Evolutionary conservation across 2,888 invertebrate genomes (phyloP).

Genomic region (Ernsta delagoae): DNA sequence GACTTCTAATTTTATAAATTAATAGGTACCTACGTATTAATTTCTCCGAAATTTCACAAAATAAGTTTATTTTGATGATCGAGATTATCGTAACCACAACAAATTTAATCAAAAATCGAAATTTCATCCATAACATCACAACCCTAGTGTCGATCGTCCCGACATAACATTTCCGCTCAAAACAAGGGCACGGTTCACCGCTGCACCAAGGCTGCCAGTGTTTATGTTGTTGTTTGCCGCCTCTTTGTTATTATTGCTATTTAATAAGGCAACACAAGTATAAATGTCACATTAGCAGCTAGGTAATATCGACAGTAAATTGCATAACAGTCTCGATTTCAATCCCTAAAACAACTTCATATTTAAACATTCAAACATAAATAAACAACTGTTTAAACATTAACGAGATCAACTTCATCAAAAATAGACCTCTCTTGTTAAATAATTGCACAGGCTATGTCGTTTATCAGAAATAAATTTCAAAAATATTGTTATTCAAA

Average conservation of each 20-base stretch:
- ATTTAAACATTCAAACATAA: too few relatives aligned
- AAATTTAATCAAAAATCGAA: neutral
- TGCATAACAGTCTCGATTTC: too few relatives aligned
- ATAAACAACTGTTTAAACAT: neutral
- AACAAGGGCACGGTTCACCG: slow-evolving; percentile 39
- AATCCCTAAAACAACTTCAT: too few relatives aligned
- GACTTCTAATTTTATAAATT: too few relatives aligned
- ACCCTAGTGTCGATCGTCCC: slow-evolving; percentile 5
- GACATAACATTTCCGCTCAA: slow-evolving; percentile 24
- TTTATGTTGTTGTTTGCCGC: slow-evolving; percentile 40
- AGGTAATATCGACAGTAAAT: too few relatives aligned
- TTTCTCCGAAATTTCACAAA: too few relatives aligned
- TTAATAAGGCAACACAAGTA: neutral
- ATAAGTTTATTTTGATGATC: too few relatives aligned
- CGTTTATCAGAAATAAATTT: neutral
- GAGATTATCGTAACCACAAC: too few relatives aligned
- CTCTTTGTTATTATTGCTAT: slow-evolving; percentile 3
- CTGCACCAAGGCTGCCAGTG: slow-evolving; percentile 42
- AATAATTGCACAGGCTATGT: too few relatives aligned
- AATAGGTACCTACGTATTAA: too few relatives aligned
- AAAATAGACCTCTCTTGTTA: too few relatives aligned
- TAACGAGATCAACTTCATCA: too few relatives aligned
- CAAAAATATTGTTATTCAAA: neutral
- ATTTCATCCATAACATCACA: neutral
- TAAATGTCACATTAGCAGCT: neutral